Base-by-base conservation (phyloP, 2,797 vertebrate species). In the Manis javanica region DNA sequence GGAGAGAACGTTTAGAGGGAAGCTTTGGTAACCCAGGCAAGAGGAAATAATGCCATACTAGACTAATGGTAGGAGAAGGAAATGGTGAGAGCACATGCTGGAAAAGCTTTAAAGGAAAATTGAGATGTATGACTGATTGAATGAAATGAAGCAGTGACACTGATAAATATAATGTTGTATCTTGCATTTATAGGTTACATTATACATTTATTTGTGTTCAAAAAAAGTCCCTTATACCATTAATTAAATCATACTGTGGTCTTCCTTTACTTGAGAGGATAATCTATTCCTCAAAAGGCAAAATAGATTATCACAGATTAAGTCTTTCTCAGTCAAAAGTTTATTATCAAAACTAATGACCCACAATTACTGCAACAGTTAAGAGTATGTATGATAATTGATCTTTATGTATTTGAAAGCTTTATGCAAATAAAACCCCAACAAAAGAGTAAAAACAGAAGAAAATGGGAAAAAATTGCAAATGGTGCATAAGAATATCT, bases 251-350 rank as follows among this genome's bases (percentile, higher is more conserved):
- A 72, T 39, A 61, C n/a, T 68, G 29, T 82, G 68, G 19, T 31
- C 10, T 82, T 46, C 19, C 46, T 88, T 96, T 89, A 26, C 18
- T 92, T 71, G 59, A 86, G 49, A 74, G 21, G 3, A 4, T 77
- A 49, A 86, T 89, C 91, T 94, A 59, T 88, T 86, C 91, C 69
- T 82, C 78, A 63, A 72, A 83, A 88, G 51, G 84, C 75, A n/a
- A 93, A 89, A 90, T 85, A 77, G 91, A 57, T 37, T 34, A 34
- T 74, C 19, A 66, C 7, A 53, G 10, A 2, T 2, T 57, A 92
- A 85, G 24, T 81, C 88, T 9, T 66, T 85, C 16, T 55, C 72
- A 61, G 12, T 77, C 55, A 74, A n/a, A 86, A 16, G 18, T 37
- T 81, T 72, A n/a, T 26, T 9, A 34, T 64, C 14, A 79, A 71